Base-by-base conservation (phyloP, 1,140 invertebrate species). In the Lepidurus couesii region DNA sequence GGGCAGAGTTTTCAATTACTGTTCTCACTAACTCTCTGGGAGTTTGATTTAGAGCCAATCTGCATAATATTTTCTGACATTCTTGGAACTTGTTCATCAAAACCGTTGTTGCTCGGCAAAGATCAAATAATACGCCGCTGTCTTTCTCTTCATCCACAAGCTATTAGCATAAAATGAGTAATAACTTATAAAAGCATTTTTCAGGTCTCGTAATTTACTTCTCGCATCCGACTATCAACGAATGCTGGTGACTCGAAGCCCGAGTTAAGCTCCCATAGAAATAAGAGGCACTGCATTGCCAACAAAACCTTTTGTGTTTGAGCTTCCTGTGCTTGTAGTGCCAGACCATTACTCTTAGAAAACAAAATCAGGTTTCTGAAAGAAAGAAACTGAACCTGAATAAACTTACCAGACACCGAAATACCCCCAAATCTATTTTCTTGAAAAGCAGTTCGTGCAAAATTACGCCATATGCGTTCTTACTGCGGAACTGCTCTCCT, bases 261-360 rank as follows among this genome's bases (percentile, higher is more conserved):
- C 8, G 53, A 65, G 21, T 65, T 9, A 65, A 65, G 53, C 53
- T 65, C 53, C 53, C 53, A 65, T 65, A 65, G 21, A 65, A 11
- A 65, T 21, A 21, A n/a, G 21, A 65, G 53, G 21, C 53, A 65
- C n/a, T 65, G 53, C 5, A 65, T 65, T 7, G 13, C 53, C 53
- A 65, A 9, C 13, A 65, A 4, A 65, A 65, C 21, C 13, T 65
- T 65, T 65, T 21, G 53, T 13, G 53, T 65, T 65, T 65, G 16
- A 65, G 21, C 53, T 65, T 65, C 53, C n/a, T 65, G 53, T 11
- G n/a, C 53, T 65, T 65, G 53, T 65, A 65, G 13, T n/a, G 53
- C 53, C 53, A 65, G 21, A 13, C 53, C 53, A 65, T 65, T 65
- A 21, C 0, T 65, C 53, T 34, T 65, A 65, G 13, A 65, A 65